Evolutionary conservation across 2,113 vertebrate species (phyloP).

Genomic region (Cyprinodon variegatus): DNA sequence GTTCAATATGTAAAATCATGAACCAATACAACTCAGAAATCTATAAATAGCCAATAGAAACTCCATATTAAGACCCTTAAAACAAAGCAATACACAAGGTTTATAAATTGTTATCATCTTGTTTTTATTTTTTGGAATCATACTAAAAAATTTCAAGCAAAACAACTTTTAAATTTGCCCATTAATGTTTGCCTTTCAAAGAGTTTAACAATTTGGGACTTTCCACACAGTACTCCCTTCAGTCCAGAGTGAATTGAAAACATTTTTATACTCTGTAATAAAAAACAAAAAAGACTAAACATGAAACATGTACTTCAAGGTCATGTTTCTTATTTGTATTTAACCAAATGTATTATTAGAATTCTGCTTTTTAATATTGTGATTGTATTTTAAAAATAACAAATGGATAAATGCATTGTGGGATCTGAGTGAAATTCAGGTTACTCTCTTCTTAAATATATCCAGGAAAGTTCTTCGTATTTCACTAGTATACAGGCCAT

Average conservation of each 20-base stretch:
- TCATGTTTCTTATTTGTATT: background rate
- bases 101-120: too few relatives aligned
- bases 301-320: too few relatives aligned
- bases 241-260: background rate
- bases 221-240: too few relatives aligned
- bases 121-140: too few relatives aligned
- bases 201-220: too few relatives aligned
- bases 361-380: background rate
- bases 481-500: constrained; percentile 75
- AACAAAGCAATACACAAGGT: too few relatives aligned
- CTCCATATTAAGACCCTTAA: too few relatives aligned
- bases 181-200: too few relatives aligned
- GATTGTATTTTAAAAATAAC: background rate
- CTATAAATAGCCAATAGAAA: too few relatives aligned
- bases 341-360: background rate
- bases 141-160: too few relatives aligned
- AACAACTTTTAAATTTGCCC: too few relatives aligned
- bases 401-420: background rate
- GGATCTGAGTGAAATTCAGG: constrained; percentile 4
- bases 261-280: background rate
- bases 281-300: background rate
- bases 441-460: constrained; percentile 46
- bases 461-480: constrained; percentile 62
- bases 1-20: background rate
- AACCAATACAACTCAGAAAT: background rate